A percentile compares a stretch with the other conserved stretches of the same genome.
phyloP scores from a whole-genome alignment of 2,888 invertebrate genomes.

The Dilophus febrilis region DNA sequence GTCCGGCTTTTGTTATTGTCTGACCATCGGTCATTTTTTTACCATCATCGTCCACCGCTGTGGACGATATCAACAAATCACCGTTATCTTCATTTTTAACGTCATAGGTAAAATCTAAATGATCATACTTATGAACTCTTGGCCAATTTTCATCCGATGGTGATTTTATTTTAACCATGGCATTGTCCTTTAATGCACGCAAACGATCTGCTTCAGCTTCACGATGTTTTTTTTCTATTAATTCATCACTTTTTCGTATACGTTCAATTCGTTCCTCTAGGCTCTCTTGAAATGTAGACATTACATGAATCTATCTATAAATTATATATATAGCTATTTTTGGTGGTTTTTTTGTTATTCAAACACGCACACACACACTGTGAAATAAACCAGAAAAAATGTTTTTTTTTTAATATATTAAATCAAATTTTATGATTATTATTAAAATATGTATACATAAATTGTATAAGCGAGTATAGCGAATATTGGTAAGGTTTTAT shows the following conservation, averaged over 20 bases:
- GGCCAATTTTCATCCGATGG: conserved; percentile 28
- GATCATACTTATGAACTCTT: conserved; percentile 30
- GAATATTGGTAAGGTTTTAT: too few species aligned
- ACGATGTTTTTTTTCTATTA: conserved; percentile 13
- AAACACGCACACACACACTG: too few species aligned
- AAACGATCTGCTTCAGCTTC: conserved; percentile 32
- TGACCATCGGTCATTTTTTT: too few species aligned
- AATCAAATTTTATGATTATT: too few species aligned
- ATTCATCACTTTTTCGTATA: conserved; percentile 13
- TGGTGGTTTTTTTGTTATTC: too few species aligned
- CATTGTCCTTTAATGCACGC: conserved; percentile 28
- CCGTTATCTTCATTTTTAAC: conserved; percentile 7
- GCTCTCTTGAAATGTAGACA: conserved; percentile 8
- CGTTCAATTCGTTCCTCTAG: conserved; percentile 14
- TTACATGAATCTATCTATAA: too few species aligned
- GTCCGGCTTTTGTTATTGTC: background rate
- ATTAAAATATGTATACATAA: too few species aligned
- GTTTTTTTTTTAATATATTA: too few species aligned
- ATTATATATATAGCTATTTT: too few species aligned
- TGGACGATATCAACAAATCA: conserved; percentile 9
- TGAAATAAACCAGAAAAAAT: too few species aligned
- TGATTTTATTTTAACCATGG: conserved; percentile 26
- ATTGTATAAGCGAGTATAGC: too few species aligned
- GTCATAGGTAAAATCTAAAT: conserved; percentile 26
- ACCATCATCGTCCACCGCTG: conserved; percentile 11